A percentile compares a stretch with the other conserved stretches of the same genome.
Conservation (phyloP, 2,888 invertebrate genomes). For the Aproaerema taeniolella region DNA sequence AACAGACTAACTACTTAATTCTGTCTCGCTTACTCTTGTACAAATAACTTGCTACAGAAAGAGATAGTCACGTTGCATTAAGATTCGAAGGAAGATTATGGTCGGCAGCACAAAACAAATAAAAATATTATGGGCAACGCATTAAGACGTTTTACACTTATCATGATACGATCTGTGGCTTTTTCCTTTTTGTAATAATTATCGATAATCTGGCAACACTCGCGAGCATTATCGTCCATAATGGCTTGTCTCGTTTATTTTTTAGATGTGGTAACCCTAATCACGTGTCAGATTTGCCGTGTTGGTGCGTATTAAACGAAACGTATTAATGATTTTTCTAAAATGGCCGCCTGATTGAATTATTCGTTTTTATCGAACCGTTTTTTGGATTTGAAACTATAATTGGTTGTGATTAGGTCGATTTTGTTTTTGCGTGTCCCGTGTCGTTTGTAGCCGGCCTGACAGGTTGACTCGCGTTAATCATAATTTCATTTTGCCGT, state of each 20-base stretch:
- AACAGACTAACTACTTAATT: conserved; percentile 34
- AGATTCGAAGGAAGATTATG: conserved; percentile 52
- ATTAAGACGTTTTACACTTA: conserved; percentile 71
- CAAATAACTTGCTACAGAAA: conserved; percentile 22
- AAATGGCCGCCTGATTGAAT: conserved; percentile 53
- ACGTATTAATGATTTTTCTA: conserved; percentile 58
- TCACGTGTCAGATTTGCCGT: conserved; percentile 72
- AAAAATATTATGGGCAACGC: conserved; percentile 67
- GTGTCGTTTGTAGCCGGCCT: conserved; percentile 20
- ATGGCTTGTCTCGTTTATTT: conserved; percentile 63
- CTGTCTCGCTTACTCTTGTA: conserved; percentile 36
- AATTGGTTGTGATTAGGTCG: conserved; percentile 38
- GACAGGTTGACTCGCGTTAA: conserved; percentile 39
- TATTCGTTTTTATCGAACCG: conserved; percentile 34
- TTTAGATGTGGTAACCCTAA: conserved; percentile 69
- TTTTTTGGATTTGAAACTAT: conserved; percentile 25
- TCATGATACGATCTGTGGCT: conserved; percentile 55
- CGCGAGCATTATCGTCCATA: conserved; percentile 53
- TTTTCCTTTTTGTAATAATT: conserved; percentile 68
- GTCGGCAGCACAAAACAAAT: conserved; percentile 61
- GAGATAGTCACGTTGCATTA: conserved; percentile 50
- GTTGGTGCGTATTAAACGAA: conserved; percentile 46
- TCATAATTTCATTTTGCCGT: conserved; percentile 29
- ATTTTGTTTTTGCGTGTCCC: conserved; percentile 31
- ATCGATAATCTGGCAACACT: conserved; percentile 76